phyloP scores from a whole-genome alignment of 2,888 invertebrate species.

The Orthosia gothica region DNA sequence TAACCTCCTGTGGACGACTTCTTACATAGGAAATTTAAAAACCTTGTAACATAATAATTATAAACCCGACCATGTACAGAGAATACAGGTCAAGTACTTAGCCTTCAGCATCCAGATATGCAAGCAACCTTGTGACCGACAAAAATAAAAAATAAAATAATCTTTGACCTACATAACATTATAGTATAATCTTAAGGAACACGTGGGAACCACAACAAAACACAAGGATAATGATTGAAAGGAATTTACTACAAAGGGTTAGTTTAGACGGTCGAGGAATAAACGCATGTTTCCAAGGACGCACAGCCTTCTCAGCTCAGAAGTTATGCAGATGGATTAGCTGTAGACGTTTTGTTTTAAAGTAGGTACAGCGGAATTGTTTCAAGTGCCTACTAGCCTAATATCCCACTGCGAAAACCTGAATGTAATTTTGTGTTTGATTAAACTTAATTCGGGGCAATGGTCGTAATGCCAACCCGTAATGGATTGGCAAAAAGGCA shows the following conservation, averaged over 20 bases:
- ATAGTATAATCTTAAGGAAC: neutral
- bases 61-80: neutral
- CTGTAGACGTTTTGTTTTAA: no score
- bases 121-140: constrained; percentile 1
- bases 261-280: neutral
- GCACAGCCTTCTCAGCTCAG: no score
- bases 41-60: neutral
- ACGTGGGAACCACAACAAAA: neutral
- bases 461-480: no score
- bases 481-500: no score
- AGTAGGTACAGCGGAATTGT: no score
- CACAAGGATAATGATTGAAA: neutral
- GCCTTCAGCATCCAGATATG: neutral
- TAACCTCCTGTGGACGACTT: no score
- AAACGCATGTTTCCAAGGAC: neutral
- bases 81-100: neutral
- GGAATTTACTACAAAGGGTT: neutral
- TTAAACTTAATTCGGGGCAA: no score
- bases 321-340: no score
- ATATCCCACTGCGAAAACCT: no score
- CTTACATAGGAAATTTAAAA: no score
- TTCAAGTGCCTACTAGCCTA: no score
- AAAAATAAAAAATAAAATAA: neutral
- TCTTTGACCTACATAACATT: neutral
- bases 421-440: no score